Percentiles rank a stretch among this genome's conserved stretches.
phyloP scores from a whole-genome alignment of 2,797 vertebrate species.

The Poeciliopsis infans region DNA sequence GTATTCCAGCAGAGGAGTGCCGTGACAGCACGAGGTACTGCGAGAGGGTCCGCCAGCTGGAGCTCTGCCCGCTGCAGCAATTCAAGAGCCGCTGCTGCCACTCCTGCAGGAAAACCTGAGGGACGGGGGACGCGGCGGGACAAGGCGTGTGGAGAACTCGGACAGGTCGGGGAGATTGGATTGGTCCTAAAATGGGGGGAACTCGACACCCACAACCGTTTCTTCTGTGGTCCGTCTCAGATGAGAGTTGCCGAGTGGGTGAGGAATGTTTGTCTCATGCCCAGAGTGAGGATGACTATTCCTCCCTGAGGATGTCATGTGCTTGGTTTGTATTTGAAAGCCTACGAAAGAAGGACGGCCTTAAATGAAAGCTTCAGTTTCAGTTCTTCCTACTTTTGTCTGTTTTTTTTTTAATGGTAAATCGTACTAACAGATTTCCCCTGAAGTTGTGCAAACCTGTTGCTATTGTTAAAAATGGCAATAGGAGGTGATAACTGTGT shows the following conservation, averaged over 20 bases:
- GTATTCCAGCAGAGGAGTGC: slow-evolving; percentile 84
- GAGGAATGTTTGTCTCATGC: slow-evolving; percentile 37
- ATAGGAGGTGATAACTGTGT: not conserved
- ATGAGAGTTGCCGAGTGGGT: slow-evolving; percentile 17
- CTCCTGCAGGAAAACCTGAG: slow-evolving; percentile 90
- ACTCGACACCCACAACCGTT: slow-evolving; percentile 31
- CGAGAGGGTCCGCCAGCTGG: slow-evolving; percentile 93
- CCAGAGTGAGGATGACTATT: slow-evolving; percentile 16
- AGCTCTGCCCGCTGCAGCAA: slow-evolving; percentile 92
- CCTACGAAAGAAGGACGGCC: slow-evolving; percentile 27
- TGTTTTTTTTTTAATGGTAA: slow-evolving; percentile 19
- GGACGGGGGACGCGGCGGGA: fast-evolving
- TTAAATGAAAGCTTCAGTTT: slow-evolving; percentile 67
- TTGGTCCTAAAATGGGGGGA: slow-evolving; percentile 27
- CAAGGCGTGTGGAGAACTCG: slow-evolving; percentile 22
- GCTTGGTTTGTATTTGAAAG: slow-evolving; percentile 40
- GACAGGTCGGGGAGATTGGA: slow-evolving; percentile 25
- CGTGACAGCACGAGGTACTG: slow-evolving; percentile 95
- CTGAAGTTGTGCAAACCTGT: slow-evolving; percentile 25
- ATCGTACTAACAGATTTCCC: slow-evolving; percentile 19
- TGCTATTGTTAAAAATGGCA: slow-evolving; percentile 13
- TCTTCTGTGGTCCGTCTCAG: slow-evolving; percentile 16
- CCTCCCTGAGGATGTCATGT: slow-evolving; percentile 29
- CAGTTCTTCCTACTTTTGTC: slow-evolving; percentile 16
- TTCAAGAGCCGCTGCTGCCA: slow-evolving; percentile 94